Conservation (phyloP, 2,797 vertebrate species). For the Melanotaenia maccullochi region DNA sequence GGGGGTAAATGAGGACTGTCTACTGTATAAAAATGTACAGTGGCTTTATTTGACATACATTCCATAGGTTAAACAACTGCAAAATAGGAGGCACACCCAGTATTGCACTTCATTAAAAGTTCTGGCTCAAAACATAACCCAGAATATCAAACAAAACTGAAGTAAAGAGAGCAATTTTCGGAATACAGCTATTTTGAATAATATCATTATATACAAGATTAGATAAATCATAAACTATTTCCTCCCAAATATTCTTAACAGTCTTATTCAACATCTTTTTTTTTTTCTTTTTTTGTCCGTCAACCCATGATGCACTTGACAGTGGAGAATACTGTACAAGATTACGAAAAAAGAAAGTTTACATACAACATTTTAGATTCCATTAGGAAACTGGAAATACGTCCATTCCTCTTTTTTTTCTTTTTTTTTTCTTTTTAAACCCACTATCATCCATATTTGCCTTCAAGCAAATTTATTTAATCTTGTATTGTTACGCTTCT, state of each 20-base stretch:
- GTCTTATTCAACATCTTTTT: slow-evolving; percentile 89
- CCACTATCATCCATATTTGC: slow-evolving; percentile 81
- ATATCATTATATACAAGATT: slow-evolving; percentile 98
- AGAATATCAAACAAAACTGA: slow-evolving; percentile 99
- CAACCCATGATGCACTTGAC: slow-evolving; percentile 90
- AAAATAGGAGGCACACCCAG: slow-evolving; percentile 99
- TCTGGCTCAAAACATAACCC: slow-evolving; percentile 99
- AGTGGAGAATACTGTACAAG: slow-evolving; percentile 95
- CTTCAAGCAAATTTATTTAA: slow-evolving; percentile 76
- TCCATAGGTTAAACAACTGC: slow-evolving; percentile 99
- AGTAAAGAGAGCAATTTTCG: slow-evolving; percentile 90
- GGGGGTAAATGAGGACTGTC: slow-evolving; percentile 76
- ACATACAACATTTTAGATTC: slow-evolving; percentile 92
- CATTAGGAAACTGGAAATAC: slow-evolving; percentile 91
- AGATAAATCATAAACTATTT: slow-evolving; percentile 97
- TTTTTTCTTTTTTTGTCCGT: slow-evolving; percentile 82
- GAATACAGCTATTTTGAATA: slow-evolving; percentile 89
- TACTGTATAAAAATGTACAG: slow-evolving; percentile 99
- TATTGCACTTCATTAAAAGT: slow-evolving; percentile 99
- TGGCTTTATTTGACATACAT: slow-evolving; percentile 99
- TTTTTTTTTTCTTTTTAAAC: slow-evolving; percentile 51
- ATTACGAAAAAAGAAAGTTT: slow-evolving; percentile 96
- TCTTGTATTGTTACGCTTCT: slow-evolving; percentile 84
- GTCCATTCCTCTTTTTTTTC: slow-evolving; percentile 71
- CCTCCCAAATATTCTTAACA: slow-evolving; percentile 93